Evolutionary conservation across 2,113 vertebrate genomes (phyloP).

Genomic region (Myrmophylax atrothorax): DNA sequence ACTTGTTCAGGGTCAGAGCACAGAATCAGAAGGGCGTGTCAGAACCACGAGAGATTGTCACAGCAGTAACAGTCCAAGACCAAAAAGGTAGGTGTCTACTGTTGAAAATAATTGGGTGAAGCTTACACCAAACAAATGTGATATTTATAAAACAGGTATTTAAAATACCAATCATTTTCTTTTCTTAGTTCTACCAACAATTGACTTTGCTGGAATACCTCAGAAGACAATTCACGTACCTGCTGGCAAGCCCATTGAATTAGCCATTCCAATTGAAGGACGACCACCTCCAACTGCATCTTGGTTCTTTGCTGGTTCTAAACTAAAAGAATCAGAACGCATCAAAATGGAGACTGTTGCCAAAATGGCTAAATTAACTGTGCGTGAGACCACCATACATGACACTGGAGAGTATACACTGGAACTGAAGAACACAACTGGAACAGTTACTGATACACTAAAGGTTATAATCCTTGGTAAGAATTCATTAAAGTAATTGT

Average conservation of each 20-base stretch:
- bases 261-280: conserved; percentile 88
- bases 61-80: conserved; percentile 90
- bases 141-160: background rate
- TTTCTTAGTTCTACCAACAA: conserved; percentile 87
- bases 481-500: conserved; percentile 28
- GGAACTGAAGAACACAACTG: conserved; percentile 91
- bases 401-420: conserved; percentile 91
- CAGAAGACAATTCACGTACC: conserved; percentile 90
- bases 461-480: conserved; percentile 95
- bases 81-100: conserved; percentile 84
- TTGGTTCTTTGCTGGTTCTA: conserved; percentile 91
- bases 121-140: background rate
- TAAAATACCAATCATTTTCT: conserved; percentile 5
- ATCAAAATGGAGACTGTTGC: conserved; percentile 85
- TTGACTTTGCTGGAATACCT: conserved; percentile 90
- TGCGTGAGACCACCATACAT: conserved; percentile 90
- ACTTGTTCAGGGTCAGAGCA: conserved; percentile 91
- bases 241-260: conserved; percentile 90
- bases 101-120: background rate
- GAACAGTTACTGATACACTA: conserved; percentile 84
- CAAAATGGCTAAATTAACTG: conserved; percentile 86
- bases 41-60: conserved; percentile 90
- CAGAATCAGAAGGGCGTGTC: conserved; percentile 92
- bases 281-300: conserved; percentile 89
- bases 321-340: conserved; percentile 87